A percentile compares a stretch with the other conserved stretches of the same genome.
phyloP scores from a whole-genome alignment of 2,113 vertebrate genomes.

The Cyprinodon tularosa region DNA sequence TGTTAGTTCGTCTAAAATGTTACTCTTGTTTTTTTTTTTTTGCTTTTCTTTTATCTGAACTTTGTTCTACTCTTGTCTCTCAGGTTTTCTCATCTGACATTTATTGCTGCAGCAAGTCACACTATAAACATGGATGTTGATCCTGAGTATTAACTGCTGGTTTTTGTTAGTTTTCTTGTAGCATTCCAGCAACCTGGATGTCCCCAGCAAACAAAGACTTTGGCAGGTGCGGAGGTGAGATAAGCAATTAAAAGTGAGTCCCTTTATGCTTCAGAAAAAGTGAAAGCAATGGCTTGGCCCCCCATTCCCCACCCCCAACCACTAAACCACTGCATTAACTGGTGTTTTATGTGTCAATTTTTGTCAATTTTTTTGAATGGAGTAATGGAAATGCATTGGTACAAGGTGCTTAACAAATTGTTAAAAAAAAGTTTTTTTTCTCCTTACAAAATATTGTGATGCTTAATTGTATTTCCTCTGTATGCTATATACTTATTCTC shows the following conservation, averaged over 20 bases:
- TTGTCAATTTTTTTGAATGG: not conserved
- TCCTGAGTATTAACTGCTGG: slow-evolving; percentile 49
- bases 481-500: not conserved
- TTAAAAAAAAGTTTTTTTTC: not conserved
- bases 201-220: slow-evolving; percentile 66
- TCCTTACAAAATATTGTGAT: not conserved
- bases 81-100: slow-evolving; percentile 45
- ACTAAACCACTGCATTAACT: not conserved
- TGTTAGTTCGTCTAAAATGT: not conserved
- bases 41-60: slow-evolving; percentile 31
- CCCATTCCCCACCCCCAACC: not conserved
- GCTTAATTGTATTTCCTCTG: not conserved
- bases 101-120: slow-evolving; percentile 48
- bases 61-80: slow-evolving; percentile 43
- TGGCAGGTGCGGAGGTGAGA: slow-evolving; percentile 62
- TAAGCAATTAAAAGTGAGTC: slow-evolving; percentile 69
- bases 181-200: slow-evolving; percentile 58
- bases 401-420: not conserved
- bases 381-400: not conserved
- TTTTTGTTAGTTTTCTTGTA: slow-evolving; percentile 56
- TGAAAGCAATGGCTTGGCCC: slow-evolving; percentile 1
- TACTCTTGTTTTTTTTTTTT: not conserved
- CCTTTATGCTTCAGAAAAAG: slow-evolving; percentile 31
- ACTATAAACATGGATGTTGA: slow-evolving; percentile 61
- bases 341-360: not conserved